Evolutionary conservation across 2,888 invertebrate genomes (phyloP), one percentile per base, ranked within the genome.

Genomic region (Ophraella communa): DNA sequence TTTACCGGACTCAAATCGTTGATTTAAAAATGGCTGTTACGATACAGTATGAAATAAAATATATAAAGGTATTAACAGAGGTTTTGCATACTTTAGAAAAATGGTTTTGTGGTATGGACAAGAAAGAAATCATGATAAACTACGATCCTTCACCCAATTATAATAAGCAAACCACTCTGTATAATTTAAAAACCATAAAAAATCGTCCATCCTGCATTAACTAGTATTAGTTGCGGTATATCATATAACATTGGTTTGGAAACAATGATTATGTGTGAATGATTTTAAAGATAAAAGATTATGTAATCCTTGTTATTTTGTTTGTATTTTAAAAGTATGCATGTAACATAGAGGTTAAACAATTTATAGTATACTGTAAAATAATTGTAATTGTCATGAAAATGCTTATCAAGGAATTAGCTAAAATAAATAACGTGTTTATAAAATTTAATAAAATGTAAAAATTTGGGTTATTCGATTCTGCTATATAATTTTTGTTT

Each of bases 251-350:
- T 49, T 27, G 49, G 24, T 24, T 49, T n/a, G n/a, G 24, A 14
- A 49, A 49, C 23, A 49, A 49, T 49, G 17, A 24, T 24, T 49
- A 49, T 24, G 24, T 24, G 24, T 49, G 24, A 49, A 14, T 49
- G 49, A 24, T 49, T 49, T 24, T 27, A 21, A 24, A 17, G 49
- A 49, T 49, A 49, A 49, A 49, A 23, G 7, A 27, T 49, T 49
- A 49, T 14, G 27, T 49, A 49, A 49, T 49, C 14, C 14, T 24
- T 49, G 27, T 49, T n/a, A 49, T 49, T 49, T 49, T 49, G 49
- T 24, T 49, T 49, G 49, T 49, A 49, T 17, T 24, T 14, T n/a
- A 14, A 49, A 24, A 27, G 24, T n/a, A n/a, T 21, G 21, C 45
- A 47, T 4, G 21, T 45, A 20, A 45, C 45, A 45, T 18, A 11